phyloP scores from a whole-genome alignment of 2,888 invertebrate genomes.

The Dryobotodes eremita region DNA sequence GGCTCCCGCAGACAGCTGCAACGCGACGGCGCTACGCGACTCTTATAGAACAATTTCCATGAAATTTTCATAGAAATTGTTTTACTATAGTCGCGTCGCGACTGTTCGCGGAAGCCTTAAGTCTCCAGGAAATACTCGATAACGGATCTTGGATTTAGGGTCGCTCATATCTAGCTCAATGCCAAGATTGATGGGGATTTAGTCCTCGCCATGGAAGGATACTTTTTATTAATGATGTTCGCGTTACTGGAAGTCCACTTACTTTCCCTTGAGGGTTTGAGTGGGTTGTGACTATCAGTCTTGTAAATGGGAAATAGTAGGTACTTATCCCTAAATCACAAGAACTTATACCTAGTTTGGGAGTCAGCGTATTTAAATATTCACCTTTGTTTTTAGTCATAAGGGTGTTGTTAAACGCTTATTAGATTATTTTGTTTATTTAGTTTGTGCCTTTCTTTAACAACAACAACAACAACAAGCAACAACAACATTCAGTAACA shows the following conservation, averaged over 20 bases:
- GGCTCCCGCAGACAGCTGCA: too few relatives aligned
- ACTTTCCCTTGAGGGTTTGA: neutral
- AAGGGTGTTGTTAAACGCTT: neutral
- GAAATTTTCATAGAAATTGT: too few relatives aligned
- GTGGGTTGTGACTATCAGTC: too few relatives aligned
- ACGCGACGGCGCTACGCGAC: too few relatives aligned
- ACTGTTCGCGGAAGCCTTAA: slow-evolving; percentile 6
- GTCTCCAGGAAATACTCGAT: slow-evolving; percentile 35
- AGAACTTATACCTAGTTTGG: too few relatives aligned
- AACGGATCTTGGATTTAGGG: slow-evolving; percentile 34
- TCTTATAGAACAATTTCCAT: too few relatives aligned
- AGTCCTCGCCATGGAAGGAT: slow-evolving; percentile 35
- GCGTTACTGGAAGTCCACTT: slow-evolving; percentile 14
- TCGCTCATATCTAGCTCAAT: slow-evolving; percentile 44
- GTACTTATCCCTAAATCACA: too few relatives aligned
- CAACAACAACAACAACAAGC: too few relatives aligned
- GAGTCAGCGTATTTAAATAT: neutral
- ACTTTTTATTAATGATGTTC: slow-evolving; percentile 54
- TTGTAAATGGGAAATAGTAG: too few relatives aligned
- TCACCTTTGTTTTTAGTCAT: neutral
- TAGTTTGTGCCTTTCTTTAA: neutral
- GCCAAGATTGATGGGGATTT: slow-evolving; percentile 52
- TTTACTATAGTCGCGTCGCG: too few relatives aligned
- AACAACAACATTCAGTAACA: too few relatives aligned
- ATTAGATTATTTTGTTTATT: neutral